Evolutionary conservation across 64 coral and sea anemone species (phyloP).

Genomic region (Montipora capricornis): DNA sequence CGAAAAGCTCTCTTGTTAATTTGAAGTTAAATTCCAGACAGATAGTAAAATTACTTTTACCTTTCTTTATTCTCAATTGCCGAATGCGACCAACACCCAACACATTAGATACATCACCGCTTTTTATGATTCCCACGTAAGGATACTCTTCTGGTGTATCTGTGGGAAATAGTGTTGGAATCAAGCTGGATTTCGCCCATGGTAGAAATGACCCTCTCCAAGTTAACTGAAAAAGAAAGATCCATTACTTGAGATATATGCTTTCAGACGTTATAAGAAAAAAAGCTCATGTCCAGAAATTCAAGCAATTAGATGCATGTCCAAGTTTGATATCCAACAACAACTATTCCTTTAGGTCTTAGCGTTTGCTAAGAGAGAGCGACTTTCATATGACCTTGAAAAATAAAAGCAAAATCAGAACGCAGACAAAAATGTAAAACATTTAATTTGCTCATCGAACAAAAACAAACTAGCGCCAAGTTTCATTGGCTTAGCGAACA

Average conservation of each 20-base stretch:
- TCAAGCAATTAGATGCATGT: too few relatives aligned
- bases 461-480: too few relatives aligned
- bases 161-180: conserved; percentile 63
- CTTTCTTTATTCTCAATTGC: conserved; percentile 83
- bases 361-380: too few relatives aligned
- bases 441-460: too few relatives aligned
- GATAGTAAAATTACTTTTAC: conserved; percentile 8
- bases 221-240: conserved; percentile 24
- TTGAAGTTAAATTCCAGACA: too few relatives aligned
- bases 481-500: too few relatives aligned
- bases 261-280: not conserved
- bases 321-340: too few relatives aligned
- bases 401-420: too few relatives aligned
- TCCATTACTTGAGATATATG: not conserved
- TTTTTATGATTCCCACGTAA: conserved; percentile 81
- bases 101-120: conserved; percentile 55
- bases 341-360: too few relatives aligned
- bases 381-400: too few relatives aligned
- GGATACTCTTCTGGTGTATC: conserved; percentile 48
- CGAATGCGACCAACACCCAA: conserved; percentile 84
- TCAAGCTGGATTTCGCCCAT: conserved; percentile 52
- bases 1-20: too few relatives aligned
- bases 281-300: not conserved
- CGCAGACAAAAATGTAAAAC: too few relatives aligned
- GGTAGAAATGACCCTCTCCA: conserved; percentile 14